Evolutionary conservation across 2,113 vertebrate species (phyloP).

Genomic region (Craseonycteris thonglongyai): DNA sequence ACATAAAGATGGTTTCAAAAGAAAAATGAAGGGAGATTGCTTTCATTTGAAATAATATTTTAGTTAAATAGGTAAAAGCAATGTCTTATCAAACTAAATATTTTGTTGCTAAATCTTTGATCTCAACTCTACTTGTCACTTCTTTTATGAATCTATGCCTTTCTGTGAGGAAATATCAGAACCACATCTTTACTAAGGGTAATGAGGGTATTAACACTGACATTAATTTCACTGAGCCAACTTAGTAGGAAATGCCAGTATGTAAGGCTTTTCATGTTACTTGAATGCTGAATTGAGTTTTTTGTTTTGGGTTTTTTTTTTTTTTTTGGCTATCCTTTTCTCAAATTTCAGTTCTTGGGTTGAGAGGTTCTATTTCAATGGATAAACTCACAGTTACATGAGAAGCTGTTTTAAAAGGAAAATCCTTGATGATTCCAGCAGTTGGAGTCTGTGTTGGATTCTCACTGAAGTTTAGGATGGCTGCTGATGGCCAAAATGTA

Average conservation of each 20-base stretch:
- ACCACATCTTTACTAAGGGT: neutral
- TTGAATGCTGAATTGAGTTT: neutral
- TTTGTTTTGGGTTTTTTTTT: no score
- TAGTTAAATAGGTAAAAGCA: neutral
- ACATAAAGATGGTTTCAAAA: neutral
- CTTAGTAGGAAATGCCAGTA: neutral
- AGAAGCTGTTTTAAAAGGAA: conserved; percentile 73
- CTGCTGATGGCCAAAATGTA: conserved; percentile 63
- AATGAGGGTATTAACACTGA: neutral
- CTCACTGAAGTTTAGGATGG: conserved; percentile 68
- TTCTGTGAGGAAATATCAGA: neutral
- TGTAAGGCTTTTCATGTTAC: neutral
- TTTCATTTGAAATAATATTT: neutral
- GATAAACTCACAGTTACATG: conserved; percentile 67
- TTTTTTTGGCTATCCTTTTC: neutral
- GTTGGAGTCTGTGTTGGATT: conserved; percentile 73
- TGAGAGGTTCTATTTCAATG: conserved; percentile 68
- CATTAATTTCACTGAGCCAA: neutral
- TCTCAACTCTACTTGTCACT: neutral
- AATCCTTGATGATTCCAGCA: conserved; percentile 72
- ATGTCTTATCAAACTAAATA: neutral
- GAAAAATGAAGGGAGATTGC: neutral
- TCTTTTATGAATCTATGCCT: neutral
- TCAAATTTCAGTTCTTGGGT: conserved; percentile 22
- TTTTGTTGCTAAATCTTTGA: neutral